Evolutionary conservation across 2,888 invertebrate species (phyloP).

Genomic region (Agriopis marginaria): DNA sequence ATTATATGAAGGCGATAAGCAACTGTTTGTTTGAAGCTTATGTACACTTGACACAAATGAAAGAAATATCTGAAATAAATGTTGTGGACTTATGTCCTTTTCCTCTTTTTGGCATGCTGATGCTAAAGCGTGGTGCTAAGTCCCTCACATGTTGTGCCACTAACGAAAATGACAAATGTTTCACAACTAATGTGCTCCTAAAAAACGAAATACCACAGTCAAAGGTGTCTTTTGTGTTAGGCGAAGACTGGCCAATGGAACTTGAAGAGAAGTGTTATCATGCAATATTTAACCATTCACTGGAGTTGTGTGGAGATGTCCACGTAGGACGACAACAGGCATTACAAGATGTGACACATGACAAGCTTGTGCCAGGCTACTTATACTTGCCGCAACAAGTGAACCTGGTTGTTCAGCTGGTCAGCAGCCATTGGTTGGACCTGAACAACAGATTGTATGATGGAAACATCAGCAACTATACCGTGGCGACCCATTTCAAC

Average conservation of each 20-base stretch:
- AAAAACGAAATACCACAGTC: conserved; percentile 71
- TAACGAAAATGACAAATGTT: conserved; percentile 66
- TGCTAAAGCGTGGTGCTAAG: conserved; percentile 81
- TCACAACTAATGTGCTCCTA: conserved; percentile 74
- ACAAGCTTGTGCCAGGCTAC: conserved; percentile 74
- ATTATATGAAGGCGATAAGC: conserved; percentile 73
- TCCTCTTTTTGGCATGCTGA: conserved; percentile 87
- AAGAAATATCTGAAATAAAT: conserved; percentile 62
- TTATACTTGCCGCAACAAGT: conserved; percentile 84
- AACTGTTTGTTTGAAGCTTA: conserved; percentile 68
- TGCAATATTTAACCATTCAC: conserved; percentile 83
- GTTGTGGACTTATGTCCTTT: conserved; percentile 88
- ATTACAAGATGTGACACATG: conserved; percentile 59
- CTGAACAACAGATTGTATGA: conserved; percentile 86
- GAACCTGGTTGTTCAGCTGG: conserved; percentile 84
- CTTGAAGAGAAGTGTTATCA: conserved; percentile 76
- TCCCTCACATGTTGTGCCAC: conserved; percentile 77
- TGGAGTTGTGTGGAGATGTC: conserved; percentile 87
- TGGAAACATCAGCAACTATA: conserved; percentile 83
- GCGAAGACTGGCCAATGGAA: conserved; percentile 63
- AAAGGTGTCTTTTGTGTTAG: conserved; percentile 70
- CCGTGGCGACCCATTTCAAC: conserved; percentile 86
- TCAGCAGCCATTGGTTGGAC: conserved; percentile 87
- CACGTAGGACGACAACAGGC: conserved; percentile 67
- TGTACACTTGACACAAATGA: conserved; percentile 72